Base-by-base conservation (phyloP, 1,140 invertebrate genomes). In the Stenopsyche tienmushanensis region DNA sequence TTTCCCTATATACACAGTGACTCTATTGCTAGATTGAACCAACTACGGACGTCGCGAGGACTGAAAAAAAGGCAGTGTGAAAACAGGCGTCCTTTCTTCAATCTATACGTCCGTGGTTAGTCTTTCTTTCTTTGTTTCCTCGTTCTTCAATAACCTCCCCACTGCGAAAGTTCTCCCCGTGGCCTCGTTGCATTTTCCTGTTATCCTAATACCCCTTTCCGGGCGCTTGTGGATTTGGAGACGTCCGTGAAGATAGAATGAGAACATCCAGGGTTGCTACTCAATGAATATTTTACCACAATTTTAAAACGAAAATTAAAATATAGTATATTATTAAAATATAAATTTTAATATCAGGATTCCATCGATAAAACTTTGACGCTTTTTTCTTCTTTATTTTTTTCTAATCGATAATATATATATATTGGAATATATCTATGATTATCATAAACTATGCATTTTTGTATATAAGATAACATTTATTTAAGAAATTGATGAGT, bases 141-240 rank as follows among this genome's bases (percentile, higher is more conserved):
- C 50, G 41, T 44, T 55, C 50, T 54, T 64, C 52, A 55, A 64
- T 55, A 45, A 47, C 50, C 39, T 29, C 39, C 18, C 26, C 53
- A 13, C 53, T 23, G 23, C 29, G 53, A 13, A 15, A 58, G 18
- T 44, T 29, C 52, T 64, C 62, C 50, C 62, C 34, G 34, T 45
- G 62, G 62, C 62, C 62, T 54, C 62, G 50, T 55, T 64, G 62
- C 62, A 64, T 64, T 64, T 58, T 64, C 62, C 62, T 64, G 62
- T 64, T 64, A 64, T 54, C 62, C 62, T 55, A 64, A 64, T 64
- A 53, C 52, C 62, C 62, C 18, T 55, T 64, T 57, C 62, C 34
- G 52, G 52, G 21, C 17, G 50, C 62, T 45, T 39, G 23, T 54
- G 62, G 49, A 54, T 64, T 64, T 44, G 42, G 52, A 55, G 50